Evolutionary conservation across 2,113 vertebrate genomes (phyloP).

Genomic region (Suricata suricatta): DNA sequence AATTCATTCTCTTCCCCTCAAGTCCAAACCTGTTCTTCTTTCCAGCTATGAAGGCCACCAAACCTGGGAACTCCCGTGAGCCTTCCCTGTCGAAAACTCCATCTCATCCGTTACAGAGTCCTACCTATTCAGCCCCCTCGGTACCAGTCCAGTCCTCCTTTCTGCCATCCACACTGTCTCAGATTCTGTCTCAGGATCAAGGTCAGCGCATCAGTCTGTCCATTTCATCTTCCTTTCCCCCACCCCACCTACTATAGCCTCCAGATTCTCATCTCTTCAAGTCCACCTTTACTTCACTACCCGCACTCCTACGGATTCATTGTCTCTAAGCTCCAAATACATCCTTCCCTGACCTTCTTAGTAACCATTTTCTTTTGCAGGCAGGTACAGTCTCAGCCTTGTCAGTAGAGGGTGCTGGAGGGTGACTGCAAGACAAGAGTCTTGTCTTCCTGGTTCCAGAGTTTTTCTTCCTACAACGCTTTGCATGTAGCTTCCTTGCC

Average conservation of each 20-base stretch:
- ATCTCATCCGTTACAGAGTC: not conserved
- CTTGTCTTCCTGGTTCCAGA: not conserved
- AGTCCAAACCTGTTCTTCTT: not conserved
- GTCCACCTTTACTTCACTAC: not conserved
- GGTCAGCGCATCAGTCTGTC: not conserved
- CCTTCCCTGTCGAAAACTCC: not conserved
- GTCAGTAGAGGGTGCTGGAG: not conserved
- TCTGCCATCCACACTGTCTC: accelerated
- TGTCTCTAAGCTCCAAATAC: not conserved
- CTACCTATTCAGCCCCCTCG: not conserved
- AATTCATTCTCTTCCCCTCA: not conserved
- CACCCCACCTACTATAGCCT: not conserved
- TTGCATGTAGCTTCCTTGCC: not conserved
- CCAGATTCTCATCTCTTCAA: not conserved
- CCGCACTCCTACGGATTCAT: not conserved
- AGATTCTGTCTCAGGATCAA: not conserved
- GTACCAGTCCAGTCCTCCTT: too few species aligned
- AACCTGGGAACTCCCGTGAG: not conserved
- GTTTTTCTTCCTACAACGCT: not conserved
- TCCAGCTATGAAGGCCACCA: not conserved
- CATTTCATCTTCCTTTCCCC: not conserved
- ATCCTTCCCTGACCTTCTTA: not conserved
- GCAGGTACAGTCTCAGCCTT: not conserved
- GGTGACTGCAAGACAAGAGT: not conserved
- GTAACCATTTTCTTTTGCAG: not conserved